These are phyloP conservation scores for Molothrus ater DNA, from an alignment of 2,797 vertebrate genomes.

Conservation along the genomic window DNA sequence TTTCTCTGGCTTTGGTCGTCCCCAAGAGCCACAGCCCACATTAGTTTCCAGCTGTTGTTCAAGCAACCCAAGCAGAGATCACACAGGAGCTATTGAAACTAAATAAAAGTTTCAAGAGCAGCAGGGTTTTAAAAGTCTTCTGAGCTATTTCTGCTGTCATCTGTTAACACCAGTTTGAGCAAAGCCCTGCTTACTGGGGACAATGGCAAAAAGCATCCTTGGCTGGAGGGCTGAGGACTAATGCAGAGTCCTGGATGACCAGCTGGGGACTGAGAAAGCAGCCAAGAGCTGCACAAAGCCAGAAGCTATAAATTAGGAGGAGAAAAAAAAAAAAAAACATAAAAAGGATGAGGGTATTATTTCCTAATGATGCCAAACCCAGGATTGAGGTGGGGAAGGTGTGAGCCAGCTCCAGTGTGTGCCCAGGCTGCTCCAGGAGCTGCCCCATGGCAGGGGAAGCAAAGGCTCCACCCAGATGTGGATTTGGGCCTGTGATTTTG, in stretches of 20 bases:
- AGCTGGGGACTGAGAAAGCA: background rate
- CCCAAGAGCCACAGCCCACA: background rate
- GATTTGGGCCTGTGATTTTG: background rate
- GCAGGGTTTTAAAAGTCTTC: slow-evolving; percentile 19
- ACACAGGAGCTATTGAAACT: background rate
- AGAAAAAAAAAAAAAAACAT: background rate
- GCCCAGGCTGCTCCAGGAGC: background rate
- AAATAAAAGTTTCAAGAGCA: slow-evolving; percentile 45
- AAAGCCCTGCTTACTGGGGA: background rate
- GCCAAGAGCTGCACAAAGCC: background rate
- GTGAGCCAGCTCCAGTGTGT: rapidly evolving
- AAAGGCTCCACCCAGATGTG: background rate
- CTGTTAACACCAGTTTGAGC: background rate
- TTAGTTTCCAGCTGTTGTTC: slow-evolving; percentile 22
- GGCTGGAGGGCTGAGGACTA: background rate
- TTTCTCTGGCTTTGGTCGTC: background rate
- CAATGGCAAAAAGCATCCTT: background rate
- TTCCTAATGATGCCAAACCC: background rate
- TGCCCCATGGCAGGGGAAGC: background rate
- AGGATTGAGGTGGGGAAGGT: background rate
- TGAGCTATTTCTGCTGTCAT: background rate
- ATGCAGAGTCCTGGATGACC: background rate
- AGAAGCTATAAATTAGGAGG: background rate
- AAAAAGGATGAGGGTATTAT: background rate
- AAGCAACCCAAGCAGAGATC: slow-evolving; percentile 4